phyloP scores from a whole-genome alignment of 37 sponge, comb jelly and placozoan species.

The Ephydatia muelleri region DNA sequence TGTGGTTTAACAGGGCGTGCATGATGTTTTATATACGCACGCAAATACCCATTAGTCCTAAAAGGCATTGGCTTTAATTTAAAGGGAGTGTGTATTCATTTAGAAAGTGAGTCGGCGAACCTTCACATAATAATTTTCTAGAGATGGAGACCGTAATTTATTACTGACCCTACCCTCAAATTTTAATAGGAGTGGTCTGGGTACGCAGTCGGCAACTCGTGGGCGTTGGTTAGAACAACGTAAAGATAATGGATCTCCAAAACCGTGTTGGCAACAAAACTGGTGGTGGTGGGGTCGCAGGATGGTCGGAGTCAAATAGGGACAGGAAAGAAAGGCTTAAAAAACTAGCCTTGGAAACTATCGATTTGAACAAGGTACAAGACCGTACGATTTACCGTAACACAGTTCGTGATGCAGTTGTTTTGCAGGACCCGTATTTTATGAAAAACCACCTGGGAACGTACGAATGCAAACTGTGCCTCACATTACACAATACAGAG shows the following conservation, averaged over 20 bases:
- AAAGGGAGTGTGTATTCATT: too few relatives aligned
- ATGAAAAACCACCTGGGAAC: constrained; percentile 98
- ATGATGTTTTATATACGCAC: too few relatives aligned
- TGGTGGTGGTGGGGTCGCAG: constrained; percentile 94
- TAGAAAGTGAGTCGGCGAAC: too few relatives aligned
- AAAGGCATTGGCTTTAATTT: too few relatives aligned
- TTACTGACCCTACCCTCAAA: too few relatives aligned
- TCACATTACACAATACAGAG: constrained; percentile 81
- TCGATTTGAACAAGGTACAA: constrained; percentile 89
- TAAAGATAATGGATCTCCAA: constrained; percentile 91
- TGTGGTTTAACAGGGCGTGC: too few relatives aligned
- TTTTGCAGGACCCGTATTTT: constrained; percentile 94
- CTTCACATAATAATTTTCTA: too few relatives aligned
- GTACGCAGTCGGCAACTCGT: not conserved
- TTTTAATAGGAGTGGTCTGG: not conserved
- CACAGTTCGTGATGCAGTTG: not conserved
- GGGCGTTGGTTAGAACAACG: not conserved
- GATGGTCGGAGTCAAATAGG: constrained; percentile 88
- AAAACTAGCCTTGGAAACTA: constrained; percentile 96
- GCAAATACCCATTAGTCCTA: too few relatives aligned
- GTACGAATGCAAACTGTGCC: constrained; percentile 98
- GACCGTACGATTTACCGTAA: not conserved
- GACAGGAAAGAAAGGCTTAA: constrained; percentile 93
- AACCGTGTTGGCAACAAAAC: constrained; percentile 94
- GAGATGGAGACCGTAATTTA: too few relatives aligned